Percentiles rank a stretch among this genome's conserved stretches.
Evolutionary conservation across 2,797 vertebrate species (phyloP).

Genomic region (Enteromius afrohamiltoni): DNA sequence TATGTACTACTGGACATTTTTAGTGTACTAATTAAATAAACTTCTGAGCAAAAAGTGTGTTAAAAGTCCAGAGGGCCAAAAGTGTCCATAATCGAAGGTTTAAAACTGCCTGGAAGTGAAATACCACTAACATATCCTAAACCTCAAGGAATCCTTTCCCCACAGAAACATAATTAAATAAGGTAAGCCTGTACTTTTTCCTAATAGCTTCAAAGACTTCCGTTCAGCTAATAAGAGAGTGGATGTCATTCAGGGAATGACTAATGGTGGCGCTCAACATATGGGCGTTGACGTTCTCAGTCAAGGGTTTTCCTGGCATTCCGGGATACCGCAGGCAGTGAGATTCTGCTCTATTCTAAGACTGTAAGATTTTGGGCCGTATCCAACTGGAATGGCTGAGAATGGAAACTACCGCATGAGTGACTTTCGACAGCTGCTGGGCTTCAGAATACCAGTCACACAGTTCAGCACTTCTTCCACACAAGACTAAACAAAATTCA

Average conservation of each 20-base stretch:
- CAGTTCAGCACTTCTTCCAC: slow-evolving; percentile 33
- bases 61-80: background rate
- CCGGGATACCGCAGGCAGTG: slow-evolving; percentile 18
- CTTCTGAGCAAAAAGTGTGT: background rate
- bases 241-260: slow-evolving; percentile 17
- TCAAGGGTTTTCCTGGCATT: slow-evolving; percentile 49
- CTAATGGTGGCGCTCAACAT: slow-evolving; percentile 9
- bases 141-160: background rate
- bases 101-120: background rate
- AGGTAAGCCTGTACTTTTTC: background rate
- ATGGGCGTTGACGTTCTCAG: slow-evolving; percentile 28
- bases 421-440: slow-evolving; percentile 53
- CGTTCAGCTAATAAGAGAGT: background rate
- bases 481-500: slow-evolving; percentile 50
- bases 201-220: slow-evolving; percentile 12
- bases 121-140: background rate
- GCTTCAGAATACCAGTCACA: slow-evolving; percentile 49
- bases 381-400: slow-evolving; percentile 36
- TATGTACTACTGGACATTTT: no score
- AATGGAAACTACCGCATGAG: slow-evolving; percentile 40
- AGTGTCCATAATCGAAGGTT: background rate
- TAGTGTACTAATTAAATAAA: no score
- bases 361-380: slow-evolving; percentile 25
- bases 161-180: background rate
- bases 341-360: slow-evolving; percentile 36